These are phyloP conservation scores for Amiota communis DNA, from an alignment of 2,888 invertebrate species.

Conservation along the genomic window DNA sequence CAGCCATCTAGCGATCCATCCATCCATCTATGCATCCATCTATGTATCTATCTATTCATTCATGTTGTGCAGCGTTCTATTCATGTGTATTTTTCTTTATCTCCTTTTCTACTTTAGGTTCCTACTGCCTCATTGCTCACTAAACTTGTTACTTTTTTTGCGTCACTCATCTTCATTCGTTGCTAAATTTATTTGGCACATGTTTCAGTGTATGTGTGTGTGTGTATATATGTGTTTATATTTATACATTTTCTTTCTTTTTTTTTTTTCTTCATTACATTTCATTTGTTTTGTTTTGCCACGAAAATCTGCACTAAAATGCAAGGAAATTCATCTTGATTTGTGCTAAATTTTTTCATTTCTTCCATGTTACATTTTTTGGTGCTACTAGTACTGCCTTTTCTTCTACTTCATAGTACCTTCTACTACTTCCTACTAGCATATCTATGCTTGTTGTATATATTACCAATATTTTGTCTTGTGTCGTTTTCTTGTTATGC, in stretches of 20 bases:
- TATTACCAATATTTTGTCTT: neutral
- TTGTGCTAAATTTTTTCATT: slow-evolving; percentile 39
- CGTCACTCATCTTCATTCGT: slow-evolving; percentile 16
- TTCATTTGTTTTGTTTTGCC: neutral
- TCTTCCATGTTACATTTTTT: neutral
- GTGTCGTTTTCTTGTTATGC: slow-evolving; percentile 56
- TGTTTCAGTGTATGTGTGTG: neutral
- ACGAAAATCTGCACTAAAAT: slow-evolving; percentile 59
- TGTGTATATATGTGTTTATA: neutral
- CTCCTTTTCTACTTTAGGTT: neutral
- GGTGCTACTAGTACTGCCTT: neutral
- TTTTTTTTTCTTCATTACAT: neutral
- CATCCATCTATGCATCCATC: neutral
- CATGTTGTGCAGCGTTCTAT: slow-evolving; percentile 10
- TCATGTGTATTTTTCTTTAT: slow-evolving; percentile 19
- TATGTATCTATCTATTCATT: slow-evolving; percentile 8
- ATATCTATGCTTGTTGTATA: slow-evolving; percentile 32
- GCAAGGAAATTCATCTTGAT: slow-evolving; percentile 64
- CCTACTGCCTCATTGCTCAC: neutral
- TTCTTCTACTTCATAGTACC: too few relatives aligned
- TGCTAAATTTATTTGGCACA: slow-evolving; percentile 22
- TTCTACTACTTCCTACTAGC: too few relatives aligned
- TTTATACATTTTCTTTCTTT: neutral
- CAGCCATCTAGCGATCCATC: neutral
- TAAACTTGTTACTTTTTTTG: neutral